Evolutionary conservation across 2,113 vertebrate species (phyloP), one percentile per base, ranked within the genome.

Genomic region (Calyptommatus sinebrachiatus): DNA sequence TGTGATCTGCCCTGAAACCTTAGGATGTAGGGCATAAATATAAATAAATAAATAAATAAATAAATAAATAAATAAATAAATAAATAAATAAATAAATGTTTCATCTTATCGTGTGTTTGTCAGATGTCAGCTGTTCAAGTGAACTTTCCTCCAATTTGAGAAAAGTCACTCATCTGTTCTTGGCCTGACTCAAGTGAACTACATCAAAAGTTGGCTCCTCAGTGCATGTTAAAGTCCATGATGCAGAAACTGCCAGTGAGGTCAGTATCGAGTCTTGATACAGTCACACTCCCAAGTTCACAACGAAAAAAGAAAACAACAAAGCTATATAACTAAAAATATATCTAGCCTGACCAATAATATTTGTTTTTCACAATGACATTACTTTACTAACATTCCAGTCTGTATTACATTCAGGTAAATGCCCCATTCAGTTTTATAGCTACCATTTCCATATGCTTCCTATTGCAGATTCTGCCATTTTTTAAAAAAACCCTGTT

Each of bases 401-500:
- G 22, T 48, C 26, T 48, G 45, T 67, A 45, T 71, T 78, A 69
- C 14, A 35, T 70, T 18, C 18, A 35, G 70, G 9, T 35, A 73
- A 73, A 10, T n/a, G 68, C 67, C 71, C 28, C 29, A 50, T 83
- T 78, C 50, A 73, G n/a, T 73, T 78, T 69, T 26, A 28, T 5
- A 62, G 22, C 57, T 31, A 60, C 11, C 50, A 83, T 74, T 78
- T 83, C 50, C 18, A 35, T 22, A 21, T 75, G 60, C 84, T 80
- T 70, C 83, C 79, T 82, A 78, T 67, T 76, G 53, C 60, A 62
- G 61, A 80, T 31, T 35, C 48, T 28, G 73, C 29, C 18, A 62
- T 41, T 62, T 73, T 71, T 29, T 73, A 69, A 79, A 65, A 48
- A 50, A 50, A 4, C 18, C 82, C 41, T 84, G 88, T 83, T 78